Base-by-base conservation (phyloP, 1,140 invertebrate species). In the Plectrocnemia conspersa region DNA sequence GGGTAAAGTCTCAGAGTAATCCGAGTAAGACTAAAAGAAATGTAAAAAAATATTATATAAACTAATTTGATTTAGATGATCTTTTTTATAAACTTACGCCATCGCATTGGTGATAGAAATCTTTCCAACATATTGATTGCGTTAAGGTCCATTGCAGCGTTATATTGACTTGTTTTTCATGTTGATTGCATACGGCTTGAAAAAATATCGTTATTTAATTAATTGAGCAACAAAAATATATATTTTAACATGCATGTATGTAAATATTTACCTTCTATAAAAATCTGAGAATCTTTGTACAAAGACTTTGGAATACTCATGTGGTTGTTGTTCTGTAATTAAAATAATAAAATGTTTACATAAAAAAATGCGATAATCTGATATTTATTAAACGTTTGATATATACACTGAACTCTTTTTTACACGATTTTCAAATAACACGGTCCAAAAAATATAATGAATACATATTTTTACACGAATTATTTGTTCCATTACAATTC, bases 201-300 rank as follows among this genome's bases (percentile, higher is more conserved):
- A 53, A 25, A 50, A 16, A 10, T 27, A 29, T 27, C 27, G 10
- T 35, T 33, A 36, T 29, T 4, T 10, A 21, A 44, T 44, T 11
- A 29, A 9, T 47, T 22, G 23, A 47, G 42, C 36, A 22, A 16
- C 7, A 6, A 7, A 53, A 42, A 32, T 48, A 40, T 21, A 44
- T 19, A 19, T 48, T 38, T 36, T 18, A 35, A 16, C 3, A 52
- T 33, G 16, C 21, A 16, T 44, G 54, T 32, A 23, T 36, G 24
- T 41, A 29, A 27, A 3, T 63, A 62, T 57, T 65, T 66, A 74
- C 72, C 54, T 65, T 65, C 59, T 15, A 74, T 66, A 53, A 64
- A 72, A 13, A 73, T 63, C 64, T 72, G 63, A 3, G 71, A 65
- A 7, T 63, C 66, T 59, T 68, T 68, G 56, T 62, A 74, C 40